Evolutionary conservation across 2,888 invertebrate species (phyloP).

Genomic region (Andrena trimmerana): DNA sequence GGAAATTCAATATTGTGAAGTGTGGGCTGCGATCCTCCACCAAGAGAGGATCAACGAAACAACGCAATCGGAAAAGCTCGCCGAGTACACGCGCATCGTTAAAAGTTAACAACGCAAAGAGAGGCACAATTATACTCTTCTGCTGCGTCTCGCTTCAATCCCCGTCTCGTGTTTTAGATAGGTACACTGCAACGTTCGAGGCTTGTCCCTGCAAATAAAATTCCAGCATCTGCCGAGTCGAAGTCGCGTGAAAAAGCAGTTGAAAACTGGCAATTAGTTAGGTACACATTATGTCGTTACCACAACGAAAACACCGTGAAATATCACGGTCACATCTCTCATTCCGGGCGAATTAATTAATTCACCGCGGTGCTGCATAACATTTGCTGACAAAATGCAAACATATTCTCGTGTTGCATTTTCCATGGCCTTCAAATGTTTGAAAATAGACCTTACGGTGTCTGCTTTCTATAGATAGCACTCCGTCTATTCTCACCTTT

Average conservation of each 20-base stretch:
- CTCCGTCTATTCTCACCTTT: too few relatives aligned
- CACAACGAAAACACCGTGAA: not conserved
- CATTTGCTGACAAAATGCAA: not conserved
- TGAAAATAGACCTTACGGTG: too few relatives aligned
- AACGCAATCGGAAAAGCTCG: not conserved
- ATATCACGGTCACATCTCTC: not conserved
- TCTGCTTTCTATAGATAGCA: too few relatives aligned
- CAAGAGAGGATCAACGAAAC: not conserved
- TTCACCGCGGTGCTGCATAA: not conserved
- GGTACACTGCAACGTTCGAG: constrained; percentile 55
- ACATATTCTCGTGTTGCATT: constrained; percentile 11
- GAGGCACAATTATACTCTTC: constrained; percentile 31
- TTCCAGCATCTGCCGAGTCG: constrained; percentile 32
- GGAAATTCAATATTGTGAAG: constrained; percentile 16
- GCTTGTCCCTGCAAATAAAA: constrained; percentile 47
- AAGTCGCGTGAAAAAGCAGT: not conserved
- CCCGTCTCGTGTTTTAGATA: constrained; percentile 63
- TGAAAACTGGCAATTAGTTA: not conserved
- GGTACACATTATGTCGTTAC: not conserved
- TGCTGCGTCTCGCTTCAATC: constrained; percentile 46
- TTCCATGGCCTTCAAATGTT: constrained; percentile 22
- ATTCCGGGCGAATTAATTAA: not conserved
- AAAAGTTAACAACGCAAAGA: constrained; percentile 59
- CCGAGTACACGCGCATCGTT: constrained; percentile 39
- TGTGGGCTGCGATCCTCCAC: not conserved